phyloP scores from a whole-genome alignment of 2,888 invertebrate genomes.

The Drosophila neonasuta region DNA sequence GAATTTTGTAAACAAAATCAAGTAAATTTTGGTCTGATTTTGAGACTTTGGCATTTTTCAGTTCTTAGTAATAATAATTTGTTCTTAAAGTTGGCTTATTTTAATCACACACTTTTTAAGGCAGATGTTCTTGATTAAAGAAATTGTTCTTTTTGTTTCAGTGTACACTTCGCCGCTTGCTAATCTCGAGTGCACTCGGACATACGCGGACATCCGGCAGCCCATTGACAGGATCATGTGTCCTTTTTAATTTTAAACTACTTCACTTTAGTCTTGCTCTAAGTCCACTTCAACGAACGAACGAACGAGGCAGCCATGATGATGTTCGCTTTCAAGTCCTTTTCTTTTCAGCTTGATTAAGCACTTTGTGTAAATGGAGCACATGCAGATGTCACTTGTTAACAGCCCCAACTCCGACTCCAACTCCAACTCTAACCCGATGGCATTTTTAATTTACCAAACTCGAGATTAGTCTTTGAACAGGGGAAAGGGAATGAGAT shows the following conservation, averaged over 20 bases:
- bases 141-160: no score
- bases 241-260: constrained; percentile 77
- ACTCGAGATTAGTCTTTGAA: constrained; percentile 11
- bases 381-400: constrained; percentile 59
- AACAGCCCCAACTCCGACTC: constrained; percentile 3
- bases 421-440: constrained; percentile 36
- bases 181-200: constrained; percentile 60
- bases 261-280: constrained; percentile 65
- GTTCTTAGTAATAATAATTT: no score
- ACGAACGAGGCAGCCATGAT: neutral
- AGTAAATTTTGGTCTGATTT: no score
- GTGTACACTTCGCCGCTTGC: constrained; percentile 15
- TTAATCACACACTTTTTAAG: no score
- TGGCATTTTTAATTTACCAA: constrained; percentile 74
- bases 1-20: no score
- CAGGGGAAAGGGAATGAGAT: neutral
- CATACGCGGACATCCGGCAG: constrained; percentile 26
- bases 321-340: constrained; percentile 56
- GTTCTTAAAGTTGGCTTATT: no score
- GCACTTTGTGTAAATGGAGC: constrained; percentile 78
- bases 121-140: no score
- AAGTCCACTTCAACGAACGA: constrained; percentile 16
- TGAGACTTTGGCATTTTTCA: no score
- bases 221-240: constrained; percentile 69
- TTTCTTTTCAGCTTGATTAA: constrained; percentile 76